Percentiles rank a stretch among this genome's conserved stretches.
Conservation (phyloP, 2,888 invertebrate species). For the Dorcus parallelipipedus region DNA sequence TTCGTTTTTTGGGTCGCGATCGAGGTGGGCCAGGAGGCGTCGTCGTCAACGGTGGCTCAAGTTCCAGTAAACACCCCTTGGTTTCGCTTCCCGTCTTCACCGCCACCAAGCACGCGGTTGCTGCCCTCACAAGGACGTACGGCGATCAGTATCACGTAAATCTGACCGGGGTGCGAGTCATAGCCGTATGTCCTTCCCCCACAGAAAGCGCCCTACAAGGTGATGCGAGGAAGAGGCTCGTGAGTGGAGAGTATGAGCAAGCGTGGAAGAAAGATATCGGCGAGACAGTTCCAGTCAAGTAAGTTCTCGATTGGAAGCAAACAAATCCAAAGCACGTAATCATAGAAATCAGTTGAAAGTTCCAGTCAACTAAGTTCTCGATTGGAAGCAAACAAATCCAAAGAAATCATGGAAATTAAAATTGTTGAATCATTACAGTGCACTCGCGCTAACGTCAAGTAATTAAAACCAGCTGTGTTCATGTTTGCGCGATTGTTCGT, state of each 20-base stretch:
- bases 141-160: constrained; percentile 73
- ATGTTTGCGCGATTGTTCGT: too few species aligned
- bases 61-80: constrained; percentile 65
- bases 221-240: constrained; percentile 67
- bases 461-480: too few species aligned
- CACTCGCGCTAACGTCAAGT: too few species aligned
- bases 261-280: constrained; percentile 70
- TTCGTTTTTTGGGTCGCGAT: constrained; percentile 72
- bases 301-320: constrained; percentile 21
- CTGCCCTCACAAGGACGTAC: constrained; percentile 69
- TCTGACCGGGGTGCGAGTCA: constrained; percentile 66
- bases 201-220: constrained; percentile 65
- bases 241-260: constrained; percentile 68
- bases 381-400: too few species aligned
- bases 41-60: constrained; percentile 73
- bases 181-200: constrained; percentile 68
- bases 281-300: constrained; percentile 63
- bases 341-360: too few species aligned
- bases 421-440: too few species aligned
- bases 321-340: too few species aligned
- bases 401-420: too few species aligned
- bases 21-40: constrained; percentile 73
- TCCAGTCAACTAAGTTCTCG: too few species aligned
- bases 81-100: constrained; percentile 74
- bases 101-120: constrained; percentile 73